Conservation (phyloP, 2,888 invertebrate species). For the Phlogophora meticulosa region DNA sequence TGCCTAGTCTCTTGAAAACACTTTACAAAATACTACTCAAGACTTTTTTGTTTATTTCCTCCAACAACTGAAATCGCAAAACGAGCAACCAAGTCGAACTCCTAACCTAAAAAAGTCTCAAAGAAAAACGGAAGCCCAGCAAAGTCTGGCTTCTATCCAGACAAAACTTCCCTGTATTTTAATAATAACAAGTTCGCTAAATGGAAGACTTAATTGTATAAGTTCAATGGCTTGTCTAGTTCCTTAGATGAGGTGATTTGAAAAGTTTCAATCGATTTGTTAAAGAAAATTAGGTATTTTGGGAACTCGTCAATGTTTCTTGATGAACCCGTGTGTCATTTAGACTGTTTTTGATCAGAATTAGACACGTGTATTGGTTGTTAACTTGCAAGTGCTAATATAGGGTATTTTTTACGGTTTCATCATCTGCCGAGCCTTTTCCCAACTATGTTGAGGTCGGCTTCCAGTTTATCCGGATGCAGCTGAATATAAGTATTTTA, state of each 20-base stretch:
- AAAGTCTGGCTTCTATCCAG: slow-evolving; percentile 51
- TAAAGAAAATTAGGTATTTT: slow-evolving; percentile 16
- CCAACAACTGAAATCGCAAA: slow-evolving; percentile 8
- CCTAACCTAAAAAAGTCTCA: slow-evolving; percentile 13
- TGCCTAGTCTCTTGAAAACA: not conserved
- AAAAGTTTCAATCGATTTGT: slow-evolving; percentile 38
- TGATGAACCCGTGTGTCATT: too few relatives aligned
- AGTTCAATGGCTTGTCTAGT: slow-evolving; percentile 37
- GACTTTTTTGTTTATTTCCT: not conserved
- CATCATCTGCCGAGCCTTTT: too few relatives aligned
- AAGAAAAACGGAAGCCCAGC: slow-evolving; percentile 20
- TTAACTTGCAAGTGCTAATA: not conserved
- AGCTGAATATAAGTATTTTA: too few relatives aligned
- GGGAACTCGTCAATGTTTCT: not conserved
- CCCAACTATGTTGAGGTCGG: too few relatives aligned
- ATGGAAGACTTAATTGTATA: slow-evolving; percentile 42
- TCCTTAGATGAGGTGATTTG: slow-evolving; percentile 30
- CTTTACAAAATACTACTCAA: not conserved
- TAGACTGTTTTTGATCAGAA: not conserved
- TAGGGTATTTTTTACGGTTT: too few relatives aligned
- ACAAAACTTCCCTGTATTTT: slow-evolving; percentile 30
- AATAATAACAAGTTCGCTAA: slow-evolving; percentile 47
- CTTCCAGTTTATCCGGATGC: too few relatives aligned
- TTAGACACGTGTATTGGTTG: not conserved
- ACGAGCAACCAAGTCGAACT: slow-evolving; percentile 27